Base-by-base conservation (phyloP, 2,888 invertebrate genomes). In the Drosophila formosana region DNA sequence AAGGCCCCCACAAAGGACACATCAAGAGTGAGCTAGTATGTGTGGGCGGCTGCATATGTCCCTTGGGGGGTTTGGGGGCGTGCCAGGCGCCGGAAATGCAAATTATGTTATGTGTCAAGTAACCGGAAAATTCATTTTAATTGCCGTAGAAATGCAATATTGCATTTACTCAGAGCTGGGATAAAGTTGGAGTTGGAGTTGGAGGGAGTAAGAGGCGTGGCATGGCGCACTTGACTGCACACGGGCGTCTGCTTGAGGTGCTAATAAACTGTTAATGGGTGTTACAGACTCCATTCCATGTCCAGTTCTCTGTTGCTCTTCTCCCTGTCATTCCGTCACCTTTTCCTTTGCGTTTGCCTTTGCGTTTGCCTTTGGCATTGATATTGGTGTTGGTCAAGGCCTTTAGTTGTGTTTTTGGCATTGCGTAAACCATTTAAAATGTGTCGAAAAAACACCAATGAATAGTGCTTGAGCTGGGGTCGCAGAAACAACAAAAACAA, bases 101-200 rank as follows among this genome's bases (percentile, higher is more conserved):
- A 91, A 91, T 91, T 91, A 91, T 90, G 91, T 91, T 90, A 88
- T 89, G 90, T 91, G 91, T 90, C 91, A 91, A 91, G 91, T 89
- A 88, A 88, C 90, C 91, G 91, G 91, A 91, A 90, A 91, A 91
- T 91, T 81, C 88, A 89, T 90, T 91, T 91, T 91, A 91, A 91
- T 91, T 91, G 91, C 90, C 85, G 74, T 80, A 77, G 80, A 83
- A 86, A 82, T 88, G 82, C 84, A 84, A 85, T 88, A 88, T 78
- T 78, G 78, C 76, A 79, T 57, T 85, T 71, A 80, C 70, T 52
- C 26, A 41, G 11, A 18, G 0, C 18, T 18, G 18, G 18, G 18
- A 18, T 18, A 18, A 1, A 18, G 18, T 1, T 18, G 18, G 18
- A 18, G 18, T 1, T 18, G 18, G 18, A 18, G 18, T 34, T 25